Percentiles rank a stretch among this genome's conserved stretches.
These are phyloP conservation scores for Oryzias curvinotus DNA, from an alignment of 2,113 vertebrate genomes.

Conservation along the genomic window DNA sequence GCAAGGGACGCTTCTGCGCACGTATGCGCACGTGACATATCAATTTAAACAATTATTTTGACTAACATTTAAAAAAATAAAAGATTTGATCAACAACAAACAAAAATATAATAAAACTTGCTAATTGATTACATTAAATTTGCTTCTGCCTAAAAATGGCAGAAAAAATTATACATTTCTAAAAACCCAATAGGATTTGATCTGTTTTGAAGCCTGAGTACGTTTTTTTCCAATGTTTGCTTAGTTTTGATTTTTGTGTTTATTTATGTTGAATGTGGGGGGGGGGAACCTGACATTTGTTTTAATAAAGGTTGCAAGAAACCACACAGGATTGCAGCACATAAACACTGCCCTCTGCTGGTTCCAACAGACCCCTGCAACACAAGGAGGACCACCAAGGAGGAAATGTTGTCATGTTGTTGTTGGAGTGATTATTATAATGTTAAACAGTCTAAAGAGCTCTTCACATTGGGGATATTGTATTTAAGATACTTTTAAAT, in stretches of 20 bases:
- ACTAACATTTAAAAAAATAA: neutral
- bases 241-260: neutral
- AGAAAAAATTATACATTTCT: neutral
- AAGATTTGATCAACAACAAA: no score
- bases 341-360: constrained; percentile 51
- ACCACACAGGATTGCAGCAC: neutral
- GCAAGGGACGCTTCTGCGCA: constrained; percentile 42
- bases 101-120: no score
- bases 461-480: no score
- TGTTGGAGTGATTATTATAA: no score
- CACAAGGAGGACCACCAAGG: no score
- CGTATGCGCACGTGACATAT: constrained; percentile 24
- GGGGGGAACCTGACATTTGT: neutral
- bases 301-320: neutral
- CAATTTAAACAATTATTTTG: neutral
- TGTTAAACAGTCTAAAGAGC: no score
- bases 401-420: no score
- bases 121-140: no score
- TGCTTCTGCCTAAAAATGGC: neutral
- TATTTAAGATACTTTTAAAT: neutral
- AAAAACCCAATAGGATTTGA: neutral
- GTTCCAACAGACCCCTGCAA: constrained; percentile 2
- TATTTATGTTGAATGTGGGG: neutral
- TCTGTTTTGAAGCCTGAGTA: neutral
- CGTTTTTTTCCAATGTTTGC: neutral